Evolutionary conservation across 2,888 invertebrate species (phyloP).

Genomic region (Corythucha ciliata): DNA sequence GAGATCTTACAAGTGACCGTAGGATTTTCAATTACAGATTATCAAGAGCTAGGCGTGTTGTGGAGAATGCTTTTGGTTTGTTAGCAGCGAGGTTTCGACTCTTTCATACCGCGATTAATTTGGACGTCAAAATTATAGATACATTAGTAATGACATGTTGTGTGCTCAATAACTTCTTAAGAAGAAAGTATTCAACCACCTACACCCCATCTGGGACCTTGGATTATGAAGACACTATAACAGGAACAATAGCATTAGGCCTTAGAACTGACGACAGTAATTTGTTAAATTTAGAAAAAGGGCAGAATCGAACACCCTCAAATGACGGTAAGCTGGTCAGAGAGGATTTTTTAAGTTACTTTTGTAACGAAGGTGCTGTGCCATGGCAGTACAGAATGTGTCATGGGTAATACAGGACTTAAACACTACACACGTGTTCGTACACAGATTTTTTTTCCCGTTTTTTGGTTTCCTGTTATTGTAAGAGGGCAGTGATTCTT

Average conservation of each 20-base stretch:
- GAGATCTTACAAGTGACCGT: slow-evolving; percentile 9
- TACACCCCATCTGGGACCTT: slow-evolving; percentile 6
- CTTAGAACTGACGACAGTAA: slow-evolving; percentile 1
- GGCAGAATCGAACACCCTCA: not conserved
- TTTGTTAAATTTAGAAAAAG: slow-evolving; percentile 6
- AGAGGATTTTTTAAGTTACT: slow-evolving; percentile 4
- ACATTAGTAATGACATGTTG: slow-evolving; percentile 10
- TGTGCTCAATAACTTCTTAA: slow-evolving; percentile 6
- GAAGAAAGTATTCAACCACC: not conserved
- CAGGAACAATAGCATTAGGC: slow-evolving; percentile 1
- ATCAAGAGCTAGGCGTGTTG: slow-evolving; percentile 7
- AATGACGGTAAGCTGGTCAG: slow-evolving; percentile 2
- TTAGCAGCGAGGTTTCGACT: slow-evolving; percentile 10
- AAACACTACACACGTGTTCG: not conserved
- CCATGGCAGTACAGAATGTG: slow-evolving; percentile 5
- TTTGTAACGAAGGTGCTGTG: not conserved
- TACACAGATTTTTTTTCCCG: not conserved
- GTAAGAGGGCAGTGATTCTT: too few species aligned
- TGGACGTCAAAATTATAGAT: not conserved
- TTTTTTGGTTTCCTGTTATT: too few species aligned
- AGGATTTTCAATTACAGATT: slow-evolving; percentile 19
- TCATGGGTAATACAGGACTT: not conserved
- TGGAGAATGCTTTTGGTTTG: slow-evolving; percentile 25
- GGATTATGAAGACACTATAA: slow-evolving; percentile 2
- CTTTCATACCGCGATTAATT: slow-evolving; percentile 13